Evolutionary conservation across 2,113 vertebrate species (phyloP).

Genomic region (Thomomys bottae): DNA sequence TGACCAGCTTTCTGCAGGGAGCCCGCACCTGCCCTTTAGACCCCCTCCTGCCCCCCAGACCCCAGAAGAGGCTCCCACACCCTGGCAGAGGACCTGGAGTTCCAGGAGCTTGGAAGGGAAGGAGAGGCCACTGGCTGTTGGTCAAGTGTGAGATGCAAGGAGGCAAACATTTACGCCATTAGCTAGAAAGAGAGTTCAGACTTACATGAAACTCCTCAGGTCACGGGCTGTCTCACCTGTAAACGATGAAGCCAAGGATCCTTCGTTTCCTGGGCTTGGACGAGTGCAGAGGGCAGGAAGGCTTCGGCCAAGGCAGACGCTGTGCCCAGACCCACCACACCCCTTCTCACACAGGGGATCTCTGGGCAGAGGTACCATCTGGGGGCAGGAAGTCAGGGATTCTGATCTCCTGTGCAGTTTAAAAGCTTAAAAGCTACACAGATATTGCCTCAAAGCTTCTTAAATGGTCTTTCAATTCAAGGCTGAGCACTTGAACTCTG

Average conservation of each 20-base stretch:
- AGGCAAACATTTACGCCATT: conserved; percentile 11
- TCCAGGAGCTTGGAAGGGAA: neutral
- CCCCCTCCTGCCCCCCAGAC: too few species aligned
- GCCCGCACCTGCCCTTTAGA: too few species aligned
- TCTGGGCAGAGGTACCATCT: too few species aligned
- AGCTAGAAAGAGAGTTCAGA: neutral
- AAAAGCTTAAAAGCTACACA: neutral
- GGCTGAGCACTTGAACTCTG: neutral
- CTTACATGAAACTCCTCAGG: neutral
- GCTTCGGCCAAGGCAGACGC: fast-evolving
- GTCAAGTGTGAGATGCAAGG: neutral
- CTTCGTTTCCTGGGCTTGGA: fast-evolving
- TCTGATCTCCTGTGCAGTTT: neutral
- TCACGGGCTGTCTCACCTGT: neutral
- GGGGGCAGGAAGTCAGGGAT: too few species aligned
- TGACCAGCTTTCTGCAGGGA: too few species aligned
- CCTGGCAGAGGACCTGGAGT: neutral
- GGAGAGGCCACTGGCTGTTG: neutral
- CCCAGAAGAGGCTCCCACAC: too few species aligned
- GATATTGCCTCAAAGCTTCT: neutral
- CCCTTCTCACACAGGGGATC: too few species aligned
- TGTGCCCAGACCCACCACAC: too few species aligned
- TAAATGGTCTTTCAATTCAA: neutral
- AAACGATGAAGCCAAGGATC: neutral
- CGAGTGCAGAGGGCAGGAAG: fast-evolving